Percentiles rank a stretch among this genome's conserved stretches.
Conservation (phyloP, 2,888 invertebrate species). For the Campoplex nolae region DNA sequence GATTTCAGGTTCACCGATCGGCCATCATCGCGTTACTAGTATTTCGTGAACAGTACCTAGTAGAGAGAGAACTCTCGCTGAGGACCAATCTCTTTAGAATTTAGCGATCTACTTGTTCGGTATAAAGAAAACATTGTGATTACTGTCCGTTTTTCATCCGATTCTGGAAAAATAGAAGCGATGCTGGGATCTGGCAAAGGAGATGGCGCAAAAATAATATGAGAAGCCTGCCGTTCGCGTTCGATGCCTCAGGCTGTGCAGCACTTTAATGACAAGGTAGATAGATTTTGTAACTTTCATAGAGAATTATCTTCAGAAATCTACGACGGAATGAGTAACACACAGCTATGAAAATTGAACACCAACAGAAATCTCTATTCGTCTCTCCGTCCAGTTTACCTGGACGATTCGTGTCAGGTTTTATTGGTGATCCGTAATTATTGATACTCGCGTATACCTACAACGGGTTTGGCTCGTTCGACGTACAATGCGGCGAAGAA, state of each 20-base stretch:
- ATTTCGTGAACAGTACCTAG: background rate
- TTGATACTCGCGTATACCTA: conserved; percentile 38
- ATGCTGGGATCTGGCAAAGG: background rate
- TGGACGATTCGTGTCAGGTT: conserved; percentile 19
- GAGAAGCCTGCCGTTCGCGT: background rate
- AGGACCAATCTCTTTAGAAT: background rate
- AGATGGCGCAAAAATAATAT: background rate
- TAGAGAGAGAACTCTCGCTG: background rate
- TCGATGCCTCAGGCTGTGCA: background rate
- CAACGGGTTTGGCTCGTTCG: conserved; percentile 26
- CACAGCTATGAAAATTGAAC: conserved; percentile 15
- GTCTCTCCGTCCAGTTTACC: conserved; percentile 6
- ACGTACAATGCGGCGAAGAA: conserved; percentile 35
- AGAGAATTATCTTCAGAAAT: background rate
- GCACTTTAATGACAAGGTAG: background rate
- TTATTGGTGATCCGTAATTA: conserved; percentile 53
- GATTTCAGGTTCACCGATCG: background rate
- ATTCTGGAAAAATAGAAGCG: background rate
- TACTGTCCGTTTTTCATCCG: background rate
- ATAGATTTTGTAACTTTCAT: conserved; percentile 17
- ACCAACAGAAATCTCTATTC: background rate
- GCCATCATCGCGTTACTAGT: background rate
- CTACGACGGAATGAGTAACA: conserved; percentile 18
- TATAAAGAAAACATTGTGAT: background rate
- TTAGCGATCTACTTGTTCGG: background rate